These are phyloP conservation scores for Sebastes miniatus DNA, from an alignment of 2,797 vertebrate species.

Conservation along the genomic window DNA sequence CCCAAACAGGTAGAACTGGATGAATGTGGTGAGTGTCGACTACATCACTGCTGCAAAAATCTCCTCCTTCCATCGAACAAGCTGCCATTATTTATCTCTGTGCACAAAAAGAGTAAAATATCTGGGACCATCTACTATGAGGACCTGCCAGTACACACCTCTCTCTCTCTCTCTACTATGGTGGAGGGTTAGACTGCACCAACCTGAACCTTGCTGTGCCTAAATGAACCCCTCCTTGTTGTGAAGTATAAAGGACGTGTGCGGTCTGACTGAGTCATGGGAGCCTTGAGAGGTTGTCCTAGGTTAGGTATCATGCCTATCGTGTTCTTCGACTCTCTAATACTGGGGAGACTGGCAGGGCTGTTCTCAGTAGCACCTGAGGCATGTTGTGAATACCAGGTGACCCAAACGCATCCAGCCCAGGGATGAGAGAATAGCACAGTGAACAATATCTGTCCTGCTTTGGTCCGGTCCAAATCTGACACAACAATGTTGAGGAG, in stretches of 20 bases:
- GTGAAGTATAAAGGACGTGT: background rate
- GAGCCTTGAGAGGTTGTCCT: slow-evolving; percentile 4
- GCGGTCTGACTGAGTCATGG: background rate
- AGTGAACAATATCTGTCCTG: background rate
- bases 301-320: background rate
- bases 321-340: background rate
- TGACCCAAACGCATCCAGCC: background rate
- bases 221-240: background rate
- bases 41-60: background rate
- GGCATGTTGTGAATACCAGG: background rate
- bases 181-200: background rate
- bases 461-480: background rate
- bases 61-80: background rate
- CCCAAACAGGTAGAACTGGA: background rate
- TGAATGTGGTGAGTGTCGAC: background rate
- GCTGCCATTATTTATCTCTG: background rate
- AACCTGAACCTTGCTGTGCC: background rate
- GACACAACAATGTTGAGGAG: background rate
- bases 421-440: background rate
- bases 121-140: background rate
- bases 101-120: no score
- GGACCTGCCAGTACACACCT: background rate
- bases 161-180: background rate
- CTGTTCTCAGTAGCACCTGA: background rate
- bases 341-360: background rate